Base-by-base conservation (phyloP, 1,140 invertebrate genomes). In the Aphelinus atriplicis region DNA sequence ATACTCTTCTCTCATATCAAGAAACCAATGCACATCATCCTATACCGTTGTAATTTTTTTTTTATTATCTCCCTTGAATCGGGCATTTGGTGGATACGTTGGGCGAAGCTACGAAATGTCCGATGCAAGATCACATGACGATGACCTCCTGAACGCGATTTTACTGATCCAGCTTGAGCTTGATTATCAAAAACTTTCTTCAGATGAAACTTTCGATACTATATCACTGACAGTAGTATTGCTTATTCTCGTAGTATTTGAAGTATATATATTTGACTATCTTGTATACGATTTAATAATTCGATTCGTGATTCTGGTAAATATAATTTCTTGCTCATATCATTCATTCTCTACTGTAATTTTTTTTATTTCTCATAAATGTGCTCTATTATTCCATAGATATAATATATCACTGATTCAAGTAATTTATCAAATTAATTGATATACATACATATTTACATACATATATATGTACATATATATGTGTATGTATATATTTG, bases 71-170 rank as follows among this genome's bases (percentile, higher is more conserved):
- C 26, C 26, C 26, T 26, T 26, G 10, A 50, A 71, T 63, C 58
- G 69, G n/a, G 46, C 9, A 7, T 55, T 46, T 61, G 57, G 26
- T n/a, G 3, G 50, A 5, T 62, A 53, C 10, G 1, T 50, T 26
- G 9, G 3, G 2, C 10, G 60, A 63, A 50, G 61, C 68, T 9
- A 71, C 10, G 58, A 71, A 62, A 63, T 53, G 3, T 55, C 42
- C 50, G 69, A 63, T 50, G 51, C 7, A 9, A 61, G 46, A 26
- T 26, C 26, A 26, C 7, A 55, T 48, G n/a, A 45, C 7, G 7
- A 64, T 1, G 53, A 64, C 51, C 66, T 68, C 71, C 71, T 73
- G 71, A 63, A 73, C 71, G 62, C 53, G 51, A 70, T 43, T 26
- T 0, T 26, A 26, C 26, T 26, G 26, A 26, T 26, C 26, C 26